These are phyloP conservation scores for Orcinus orca DNA, from an alignment of 2,113 vertebrate species.

Conservation along the genomic window DNA sequence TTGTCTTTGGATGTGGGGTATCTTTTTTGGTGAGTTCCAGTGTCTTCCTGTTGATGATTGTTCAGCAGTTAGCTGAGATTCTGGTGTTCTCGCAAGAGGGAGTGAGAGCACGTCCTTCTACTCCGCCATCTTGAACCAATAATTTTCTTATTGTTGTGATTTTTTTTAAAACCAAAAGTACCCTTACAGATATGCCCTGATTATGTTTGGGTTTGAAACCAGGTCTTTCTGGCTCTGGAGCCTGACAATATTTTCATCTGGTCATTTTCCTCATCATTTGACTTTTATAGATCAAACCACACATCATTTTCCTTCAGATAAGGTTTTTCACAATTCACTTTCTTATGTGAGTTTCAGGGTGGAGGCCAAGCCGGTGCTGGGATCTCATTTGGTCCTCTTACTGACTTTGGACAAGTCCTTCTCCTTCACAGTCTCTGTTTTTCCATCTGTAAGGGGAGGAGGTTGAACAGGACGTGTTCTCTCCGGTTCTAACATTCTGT, in stretches of 20 bases:
- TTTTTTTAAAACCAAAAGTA: not conserved
- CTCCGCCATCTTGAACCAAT: not conserved
- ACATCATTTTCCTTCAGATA: not conserved
- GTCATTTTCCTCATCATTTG: slow-evolving; percentile 10
- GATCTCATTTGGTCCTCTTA: not conserved
- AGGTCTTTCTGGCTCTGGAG: not conserved
- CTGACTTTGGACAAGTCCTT: not conserved
- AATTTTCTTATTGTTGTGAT: not conserved
- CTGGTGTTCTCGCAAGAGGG: too few species aligned
- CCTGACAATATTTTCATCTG: not conserved
- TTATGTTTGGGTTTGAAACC: slow-evolving; percentile 6
- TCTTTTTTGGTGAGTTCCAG: too few species aligned
- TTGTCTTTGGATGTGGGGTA: too few species aligned
- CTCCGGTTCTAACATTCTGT: not conserved
- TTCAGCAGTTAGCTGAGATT: too few species aligned
- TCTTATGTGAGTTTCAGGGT: not conserved
- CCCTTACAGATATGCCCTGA: not conserved
- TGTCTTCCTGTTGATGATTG: too few species aligned
- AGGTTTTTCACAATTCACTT: not conserved
- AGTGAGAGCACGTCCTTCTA: too few species aligned
- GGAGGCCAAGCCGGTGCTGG: not conserved
- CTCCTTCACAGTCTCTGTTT: not conserved
- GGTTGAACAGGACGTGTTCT: not conserved
- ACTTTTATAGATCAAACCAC: slow-evolving; percentile 17
- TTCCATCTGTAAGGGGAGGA: not conserved